A percentile compares a stretch with the other conserved stretches of the same genome.
phyloP scores from a whole-genome alignment of 2,797 vertebrate species.

The Tolypeutes matacus region DNA sequence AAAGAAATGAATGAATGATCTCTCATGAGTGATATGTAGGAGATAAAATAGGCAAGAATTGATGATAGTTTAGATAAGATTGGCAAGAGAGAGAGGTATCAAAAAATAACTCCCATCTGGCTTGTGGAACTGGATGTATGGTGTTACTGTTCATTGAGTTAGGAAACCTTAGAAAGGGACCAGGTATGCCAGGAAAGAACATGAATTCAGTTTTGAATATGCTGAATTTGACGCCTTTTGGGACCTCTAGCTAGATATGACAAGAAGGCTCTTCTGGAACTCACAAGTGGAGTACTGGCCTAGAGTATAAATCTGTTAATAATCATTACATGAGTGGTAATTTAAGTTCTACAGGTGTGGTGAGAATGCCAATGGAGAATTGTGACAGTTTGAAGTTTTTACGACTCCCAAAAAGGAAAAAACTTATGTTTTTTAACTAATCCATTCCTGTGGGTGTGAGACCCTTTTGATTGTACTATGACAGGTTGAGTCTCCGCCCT shows the following conservation, averaged over 20 bases:
- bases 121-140: neutral
- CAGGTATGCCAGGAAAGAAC: conserved; percentile 4
- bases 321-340: neutral
- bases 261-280: conserved; percentile 38
- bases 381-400: no score
- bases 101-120: neutral
- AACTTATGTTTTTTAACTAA: no score
- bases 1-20: conserved; percentile 2
- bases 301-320: conserved; percentile 51
- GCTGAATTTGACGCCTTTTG: conserved; percentile 27
- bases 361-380: neutral
- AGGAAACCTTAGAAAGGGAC: neutral
- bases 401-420: no score
- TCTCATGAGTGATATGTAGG: neutral
- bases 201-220: neutral
- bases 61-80: neutral
- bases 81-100: neutral
- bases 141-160: neutral
- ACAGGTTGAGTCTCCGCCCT: no score
- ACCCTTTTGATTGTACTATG: no score
- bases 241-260: neutral
- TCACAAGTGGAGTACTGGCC: neutral
- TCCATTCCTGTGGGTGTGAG: no score
- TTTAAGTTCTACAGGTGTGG: neutral
- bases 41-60: neutral